phyloP scores from a whole-genome alignment of 1,140 invertebrate species.

The Galendromus occidentalis region DNA sequence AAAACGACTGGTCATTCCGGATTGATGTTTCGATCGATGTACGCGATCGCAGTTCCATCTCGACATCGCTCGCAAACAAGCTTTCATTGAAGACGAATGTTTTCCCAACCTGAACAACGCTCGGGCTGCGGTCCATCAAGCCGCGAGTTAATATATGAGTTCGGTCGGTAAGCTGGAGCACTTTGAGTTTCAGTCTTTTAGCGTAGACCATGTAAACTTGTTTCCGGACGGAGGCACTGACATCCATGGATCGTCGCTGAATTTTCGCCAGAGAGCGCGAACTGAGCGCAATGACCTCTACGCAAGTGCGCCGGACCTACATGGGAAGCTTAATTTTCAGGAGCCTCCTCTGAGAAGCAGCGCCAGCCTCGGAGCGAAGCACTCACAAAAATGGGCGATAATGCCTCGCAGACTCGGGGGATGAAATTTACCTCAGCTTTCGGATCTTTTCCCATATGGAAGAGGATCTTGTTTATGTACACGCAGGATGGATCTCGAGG shows the following conservation, averaged over 20 bases:
- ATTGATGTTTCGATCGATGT: too few relatives aligned
- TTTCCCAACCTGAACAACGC: background rate
- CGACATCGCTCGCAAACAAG: too few relatives aligned
- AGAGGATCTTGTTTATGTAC: conserved; percentile 3
- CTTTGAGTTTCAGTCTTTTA: background rate
- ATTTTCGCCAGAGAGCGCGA: background rate
- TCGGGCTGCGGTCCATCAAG: background rate
- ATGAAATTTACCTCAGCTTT: background rate
- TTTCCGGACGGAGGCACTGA: background rate
- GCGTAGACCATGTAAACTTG: background rate
- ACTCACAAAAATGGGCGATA: too few relatives aligned
- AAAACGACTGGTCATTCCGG: too few relatives aligned
- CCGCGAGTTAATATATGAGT: background rate
- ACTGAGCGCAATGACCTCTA: background rate
- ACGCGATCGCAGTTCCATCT: too few relatives aligned
- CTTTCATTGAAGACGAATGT: too few relatives aligned
- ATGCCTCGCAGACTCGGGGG: too few relatives aligned
- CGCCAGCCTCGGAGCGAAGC: too few relatives aligned
- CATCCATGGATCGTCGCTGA: background rate
- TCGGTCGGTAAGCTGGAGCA: background rate
- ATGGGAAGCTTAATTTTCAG: too few relatives aligned
- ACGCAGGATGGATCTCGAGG: background rate
- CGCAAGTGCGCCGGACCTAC: background rate
- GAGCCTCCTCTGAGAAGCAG: too few relatives aligned
- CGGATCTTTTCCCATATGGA: conserved; percentile 1